A percentile compares a stretch with the other conserved stretches of the same genome.
Conservation (phyloP, 2,888 invertebrate genomes). For the Dasysyrphus albostriatus region DNA sequence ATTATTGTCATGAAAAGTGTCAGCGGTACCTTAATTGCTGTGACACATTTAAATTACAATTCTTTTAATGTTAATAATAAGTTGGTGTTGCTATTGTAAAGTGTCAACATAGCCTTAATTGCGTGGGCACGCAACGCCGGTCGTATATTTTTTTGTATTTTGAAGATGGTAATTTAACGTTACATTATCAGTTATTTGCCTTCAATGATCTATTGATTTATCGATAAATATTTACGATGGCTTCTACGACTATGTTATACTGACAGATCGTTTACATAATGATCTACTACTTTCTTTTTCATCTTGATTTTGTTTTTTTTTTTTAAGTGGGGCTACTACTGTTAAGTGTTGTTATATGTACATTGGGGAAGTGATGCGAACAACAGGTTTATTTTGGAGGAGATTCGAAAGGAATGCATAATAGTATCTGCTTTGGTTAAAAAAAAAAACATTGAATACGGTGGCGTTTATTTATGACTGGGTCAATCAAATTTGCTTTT, state of each 20-base stretch:
- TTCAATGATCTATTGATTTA: constrained; percentile 49
- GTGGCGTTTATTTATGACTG: constrained; percentile 4
- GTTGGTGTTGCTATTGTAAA: neutral
- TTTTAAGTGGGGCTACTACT: constrained; percentile 24
- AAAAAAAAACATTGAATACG: neutral
- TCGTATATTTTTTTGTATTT: constrained; percentile 14
- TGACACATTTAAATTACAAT: neutral
- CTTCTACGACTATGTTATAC: constrained; percentile 1
- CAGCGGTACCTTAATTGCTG: neutral
- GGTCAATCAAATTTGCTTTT: constrained; percentile 25
- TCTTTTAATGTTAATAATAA: neutral
- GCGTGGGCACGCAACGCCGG: constrained; percentile 2
- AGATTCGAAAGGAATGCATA: constrained; percentile 35
- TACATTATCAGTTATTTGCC: constrained; percentile 2
- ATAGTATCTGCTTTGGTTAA: constrained; percentile 24
- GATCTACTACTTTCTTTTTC: constrained; percentile 73
- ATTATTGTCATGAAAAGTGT: constrained; percentile 9
- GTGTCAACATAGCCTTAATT: constrained; percentile 7
- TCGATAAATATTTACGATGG: constrained; percentile 38
- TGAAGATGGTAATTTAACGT: constrained; percentile 16
- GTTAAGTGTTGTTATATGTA: constrained; percentile 51
- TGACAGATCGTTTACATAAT: constrained; percentile 60
- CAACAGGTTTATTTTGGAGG: constrained; percentile 41
- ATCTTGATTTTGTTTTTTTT: constrained; percentile 30
- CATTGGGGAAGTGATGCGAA: constrained; percentile 60